A percentile compares a stretch with the other conserved stretches of the same genome.
These are phyloP conservation scores for Anolis sagrei DNA, from an alignment of 2,113 vertebrate species.

Conservation along the genomic window DNA sequence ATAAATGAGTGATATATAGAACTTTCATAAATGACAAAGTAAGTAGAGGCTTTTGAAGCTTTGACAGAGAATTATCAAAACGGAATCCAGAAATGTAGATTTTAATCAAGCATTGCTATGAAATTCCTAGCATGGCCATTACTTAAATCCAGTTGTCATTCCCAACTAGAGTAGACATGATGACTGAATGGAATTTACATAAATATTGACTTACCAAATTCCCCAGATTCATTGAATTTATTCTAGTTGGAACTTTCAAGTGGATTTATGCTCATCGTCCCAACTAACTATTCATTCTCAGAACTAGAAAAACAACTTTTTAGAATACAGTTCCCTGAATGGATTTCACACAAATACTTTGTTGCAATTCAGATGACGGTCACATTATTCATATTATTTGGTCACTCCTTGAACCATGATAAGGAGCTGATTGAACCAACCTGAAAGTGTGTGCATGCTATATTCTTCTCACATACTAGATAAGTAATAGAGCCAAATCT, in stretches of 20 bases:
- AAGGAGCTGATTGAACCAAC: conserved; percentile 28
- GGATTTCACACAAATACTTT: conserved; percentile 6
- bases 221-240: no score
- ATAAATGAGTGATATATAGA: not conserved
- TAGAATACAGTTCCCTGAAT: no score
- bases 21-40: not conserved
- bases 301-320: no score
- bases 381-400: no score
- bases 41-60: not conserved
- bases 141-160: no score
- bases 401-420: conserved; percentile 46
- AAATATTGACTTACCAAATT: no score
- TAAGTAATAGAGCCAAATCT: not conserved
- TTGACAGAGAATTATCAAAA: not conserved
- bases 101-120: not conserved
- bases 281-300: no score
- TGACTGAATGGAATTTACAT: no score
- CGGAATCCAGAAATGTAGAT: not conserved
- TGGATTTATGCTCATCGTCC: no score
- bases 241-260: no score
- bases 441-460: conserved; percentile 23
- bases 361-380: conserved; percentile 47
- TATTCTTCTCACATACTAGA: not conserved
- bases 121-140: not conserved
- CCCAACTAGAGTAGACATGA: no score